These are phyloP conservation scores for Illadopsis cleaveri DNA, from an alignment of 2,113 vertebrate species.

Conservation along the genomic window DNA sequence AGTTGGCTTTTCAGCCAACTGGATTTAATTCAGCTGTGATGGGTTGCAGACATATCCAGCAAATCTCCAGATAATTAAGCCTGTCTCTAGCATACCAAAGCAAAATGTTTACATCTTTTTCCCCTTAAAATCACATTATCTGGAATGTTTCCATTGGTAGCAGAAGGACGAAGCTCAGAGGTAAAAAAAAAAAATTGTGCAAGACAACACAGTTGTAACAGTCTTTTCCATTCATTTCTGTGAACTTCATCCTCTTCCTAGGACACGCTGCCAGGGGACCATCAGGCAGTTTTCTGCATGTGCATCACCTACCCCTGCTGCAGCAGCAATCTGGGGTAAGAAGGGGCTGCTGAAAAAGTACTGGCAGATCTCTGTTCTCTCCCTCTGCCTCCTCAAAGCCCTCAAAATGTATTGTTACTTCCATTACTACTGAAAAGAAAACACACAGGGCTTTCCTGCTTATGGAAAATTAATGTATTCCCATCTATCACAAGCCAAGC, in stretches of 20 bases:
- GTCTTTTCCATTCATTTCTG: neutral
- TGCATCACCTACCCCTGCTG: neutral
- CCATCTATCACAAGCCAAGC: neutral
- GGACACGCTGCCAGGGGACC: neutral
- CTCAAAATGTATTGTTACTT: neutral
- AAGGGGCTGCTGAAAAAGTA: neutral
- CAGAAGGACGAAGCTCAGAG: neutral
- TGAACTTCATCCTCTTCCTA: neutral
- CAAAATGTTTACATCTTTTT: neutral
- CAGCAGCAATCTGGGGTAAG: neutral
- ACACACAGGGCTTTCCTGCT: neutral
- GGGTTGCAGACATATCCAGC: neutral
- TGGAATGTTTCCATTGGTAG: neutral
- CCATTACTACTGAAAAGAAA: neutral
- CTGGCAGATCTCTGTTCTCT: neutral
- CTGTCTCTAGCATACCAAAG: slow-evolving; percentile 15
- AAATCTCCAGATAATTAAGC: neutral
- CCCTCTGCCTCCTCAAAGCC: neutral
- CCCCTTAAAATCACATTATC: slow-evolving; percentile 7
- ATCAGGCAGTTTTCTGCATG: neutral
- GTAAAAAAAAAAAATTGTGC: neutral
- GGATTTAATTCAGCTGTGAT: neutral
- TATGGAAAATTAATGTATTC: neutral
- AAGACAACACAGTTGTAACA: neutral
- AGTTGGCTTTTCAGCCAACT: slow-evolving; percentile 25